Evolutionary conservation across 2,113 vertebrate species (phyloP), one percentile per base, ranked within the genome.

Genomic region (Chroicocephalus ridibundus): DNA sequence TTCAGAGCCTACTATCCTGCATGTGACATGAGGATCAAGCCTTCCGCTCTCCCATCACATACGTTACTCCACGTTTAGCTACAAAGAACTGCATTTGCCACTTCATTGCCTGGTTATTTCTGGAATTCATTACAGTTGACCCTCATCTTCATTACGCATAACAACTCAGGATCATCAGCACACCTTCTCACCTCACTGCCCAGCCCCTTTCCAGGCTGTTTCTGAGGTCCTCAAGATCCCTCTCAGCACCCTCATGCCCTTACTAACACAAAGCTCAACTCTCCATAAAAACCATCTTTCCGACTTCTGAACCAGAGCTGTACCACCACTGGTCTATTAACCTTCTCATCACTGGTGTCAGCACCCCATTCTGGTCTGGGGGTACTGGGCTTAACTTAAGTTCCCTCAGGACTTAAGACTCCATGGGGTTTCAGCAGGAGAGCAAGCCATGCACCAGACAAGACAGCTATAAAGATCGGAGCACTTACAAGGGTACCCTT

Each of bases 401-500:
- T 54, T 31, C 44, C 52, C 69, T 81, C 31, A 66, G 47, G 66
- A 65, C 36, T 82, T 44, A 44, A 19, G n/a, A 52, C 26, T 70
- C 44, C 26, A 26, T 4, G 10, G 58, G 26, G n/a, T n/a, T 92
- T 86, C 83, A 82, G 54, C 49, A 77, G 26, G 20, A 69, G 46
- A 90, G 36, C 68, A 86, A 89, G 78, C 20, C 36, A 66, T 11
- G 22, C 34, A 64, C 36, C 49, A 86, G 84, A 93, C 60, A 94
- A 88, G 32, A 76, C 55, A 96, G 55, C 52, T 57, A 72, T 57
- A 25, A 54, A 75, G 55, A 52, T 19, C 22, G 52, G 64, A 81
- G 57, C 42, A 99, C 99, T 99, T 98, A 99, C 99, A 99, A 81
- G 99, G 99, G 90, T 99, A 99, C 88, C 99, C 99, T 99, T 99